These are phyloP conservation scores for Clarias batrachus DNA, from an alignment of 2,113 vertebrate genomes.

Conservation along the genomic window DNA sequence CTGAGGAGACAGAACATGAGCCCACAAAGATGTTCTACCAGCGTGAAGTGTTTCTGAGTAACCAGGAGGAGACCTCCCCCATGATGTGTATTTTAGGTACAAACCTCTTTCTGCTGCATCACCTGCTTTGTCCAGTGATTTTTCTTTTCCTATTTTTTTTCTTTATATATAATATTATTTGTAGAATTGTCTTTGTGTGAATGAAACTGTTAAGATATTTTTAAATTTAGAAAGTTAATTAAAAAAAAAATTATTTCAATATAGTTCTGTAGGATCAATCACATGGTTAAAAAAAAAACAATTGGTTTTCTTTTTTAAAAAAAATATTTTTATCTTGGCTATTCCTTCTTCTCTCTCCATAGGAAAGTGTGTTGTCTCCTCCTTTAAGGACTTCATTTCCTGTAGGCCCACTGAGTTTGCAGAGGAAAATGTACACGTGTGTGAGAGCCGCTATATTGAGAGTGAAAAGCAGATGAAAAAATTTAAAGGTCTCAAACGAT, in stretches of 20 bases:
- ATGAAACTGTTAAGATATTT: neutral
- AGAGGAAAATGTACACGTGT: constrained; percentile 89
- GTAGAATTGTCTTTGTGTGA: neutral
- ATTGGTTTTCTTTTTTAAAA: neutral
- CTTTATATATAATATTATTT: neutral
- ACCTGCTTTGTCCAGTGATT: neutral
- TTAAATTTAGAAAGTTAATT: neutral
- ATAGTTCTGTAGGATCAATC: neutral
- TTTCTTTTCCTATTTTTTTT: neutral
- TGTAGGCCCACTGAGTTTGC: constrained; percentile 91
- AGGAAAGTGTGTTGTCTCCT: constrained; percentile 95
- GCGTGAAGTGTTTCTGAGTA: constrained; percentile 95
- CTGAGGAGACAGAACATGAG: constrained; percentile 95
- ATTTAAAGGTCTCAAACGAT: constrained; percentile 95
- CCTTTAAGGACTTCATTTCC: constrained; percentile 96
- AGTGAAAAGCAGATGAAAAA: constrained; percentile 97
- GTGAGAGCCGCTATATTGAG: constrained; percentile 96
- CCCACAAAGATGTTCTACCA: constrained; percentile 99
- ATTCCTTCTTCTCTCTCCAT: constrained; percentile 48
- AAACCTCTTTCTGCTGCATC: neutral
- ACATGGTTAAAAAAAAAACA: neutral
- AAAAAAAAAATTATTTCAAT: neutral
- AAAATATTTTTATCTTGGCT: neutral
- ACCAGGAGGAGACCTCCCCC: constrained; percentile 89
- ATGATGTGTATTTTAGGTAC: constrained; percentile 92